These are phyloP conservation scores for Drosophila triauraria DNA, from an alignment of 1,140 invertebrate genomes.

Conservation along the genomic window DNA sequence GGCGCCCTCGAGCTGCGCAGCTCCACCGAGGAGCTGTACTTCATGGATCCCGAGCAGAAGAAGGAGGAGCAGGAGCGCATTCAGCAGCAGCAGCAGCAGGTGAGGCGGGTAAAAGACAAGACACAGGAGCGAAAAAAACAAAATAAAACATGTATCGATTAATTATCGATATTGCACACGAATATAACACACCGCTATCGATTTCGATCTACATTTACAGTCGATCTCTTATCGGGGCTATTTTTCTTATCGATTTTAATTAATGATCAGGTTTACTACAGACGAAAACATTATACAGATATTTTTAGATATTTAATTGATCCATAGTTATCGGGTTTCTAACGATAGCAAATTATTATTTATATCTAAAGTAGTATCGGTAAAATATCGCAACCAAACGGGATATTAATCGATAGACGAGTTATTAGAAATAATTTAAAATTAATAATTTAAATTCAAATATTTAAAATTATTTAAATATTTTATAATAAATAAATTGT, in stretches of 20 bases:
- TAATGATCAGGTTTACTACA: not conserved
- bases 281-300: not conserved
- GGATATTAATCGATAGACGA: no score
- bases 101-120: slow-evolving; percentile 42
- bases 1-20: slow-evolving; percentile 92
- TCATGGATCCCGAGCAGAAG: slow-evolving; percentile 89
- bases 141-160: not conserved
- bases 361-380: no score
- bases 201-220: not conserved
- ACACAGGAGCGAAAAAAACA: not conserved
- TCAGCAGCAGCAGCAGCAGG: slow-evolving; percentile 69
- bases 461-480: no score
- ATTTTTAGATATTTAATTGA: no score
- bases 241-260: no score
- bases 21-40: slow-evolving; percentile 93
- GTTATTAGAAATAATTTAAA: no score
- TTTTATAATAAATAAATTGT: no score
- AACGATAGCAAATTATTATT: no score
- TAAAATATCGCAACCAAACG: no score
- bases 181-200: not conserved
- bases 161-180: slow-evolving; percentile 1
- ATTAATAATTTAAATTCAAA: no score
- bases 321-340: no score
- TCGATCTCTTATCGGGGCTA: no score
- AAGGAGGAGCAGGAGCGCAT: slow-evolving; percentile 84